These are phyloP conservation scores for Tipula confusa DNA, from an alignment of 2,888 invertebrate genomes.

Conservation along the genomic window DNA sequence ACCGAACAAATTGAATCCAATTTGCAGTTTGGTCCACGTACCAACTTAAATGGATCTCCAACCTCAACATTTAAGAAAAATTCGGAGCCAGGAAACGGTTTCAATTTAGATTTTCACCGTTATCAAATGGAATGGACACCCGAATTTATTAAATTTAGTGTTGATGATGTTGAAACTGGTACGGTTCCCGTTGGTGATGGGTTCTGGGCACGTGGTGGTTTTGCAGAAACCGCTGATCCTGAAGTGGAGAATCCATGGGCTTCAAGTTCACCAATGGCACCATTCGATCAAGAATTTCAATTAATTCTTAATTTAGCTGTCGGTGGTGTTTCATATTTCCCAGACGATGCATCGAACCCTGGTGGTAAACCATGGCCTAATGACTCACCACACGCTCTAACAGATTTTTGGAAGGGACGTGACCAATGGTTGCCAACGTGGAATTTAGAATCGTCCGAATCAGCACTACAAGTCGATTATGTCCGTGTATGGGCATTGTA, in stretches of 20 bases:
- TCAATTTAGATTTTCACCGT: conserved; percentile 57
- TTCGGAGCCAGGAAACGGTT: conserved; percentile 44
- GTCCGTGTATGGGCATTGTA: conserved; percentile 62
- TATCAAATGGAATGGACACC: conserved; percentile 66
- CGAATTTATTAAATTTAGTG: conserved; percentile 39
- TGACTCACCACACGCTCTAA: conserved; percentile 46
- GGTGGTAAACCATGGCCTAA: conserved; percentile 55
- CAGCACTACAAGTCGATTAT: conserved; percentile 63
- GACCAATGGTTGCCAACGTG: conserved; percentile 57
- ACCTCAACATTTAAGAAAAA: neutral
- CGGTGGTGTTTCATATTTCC: conserved; percentile 64
- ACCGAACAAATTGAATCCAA: conserved; percentile 58
- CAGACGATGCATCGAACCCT: conserved; percentile 56
- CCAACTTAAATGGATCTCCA: conserved; percentile 48
- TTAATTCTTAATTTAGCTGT: conserved; percentile 64
- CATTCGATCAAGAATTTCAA: conserved; percentile 64
- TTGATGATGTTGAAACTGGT: conserved; percentile 55
- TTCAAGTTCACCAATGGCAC: conserved; percentile 57
- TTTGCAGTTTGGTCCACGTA: conserved; percentile 63
- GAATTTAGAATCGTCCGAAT: conserved; percentile 57
- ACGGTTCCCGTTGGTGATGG: conserved; percentile 53
- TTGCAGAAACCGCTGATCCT: conserved; percentile 50
- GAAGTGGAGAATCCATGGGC: conserved; percentile 58
- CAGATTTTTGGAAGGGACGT: conserved; percentile 61
- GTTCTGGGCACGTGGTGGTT: conserved; percentile 63